Percentiles rank a stretch among this genome's conserved stretches.
Conservation (phyloP, 1,140 invertebrate genomes). For the Drosophila prosaltans region DNA sequence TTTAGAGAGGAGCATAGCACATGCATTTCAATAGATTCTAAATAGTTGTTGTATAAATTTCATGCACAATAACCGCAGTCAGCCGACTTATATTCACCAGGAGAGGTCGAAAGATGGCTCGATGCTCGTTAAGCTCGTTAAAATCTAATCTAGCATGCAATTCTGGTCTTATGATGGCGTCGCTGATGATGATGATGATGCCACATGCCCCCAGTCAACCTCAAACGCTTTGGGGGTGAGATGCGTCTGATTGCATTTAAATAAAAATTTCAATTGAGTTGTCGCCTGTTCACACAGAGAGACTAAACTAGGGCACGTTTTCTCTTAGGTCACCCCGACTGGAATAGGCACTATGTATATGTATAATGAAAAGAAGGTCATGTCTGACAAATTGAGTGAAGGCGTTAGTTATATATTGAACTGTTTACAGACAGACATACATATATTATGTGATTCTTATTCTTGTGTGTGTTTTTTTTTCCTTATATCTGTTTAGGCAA, state of each 20-base stretch:
- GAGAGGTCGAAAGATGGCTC: slow-evolving; percentile 19
- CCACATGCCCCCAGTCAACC: slow-evolving; percentile 24
- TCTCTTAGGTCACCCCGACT: slow-evolving; percentile 11
- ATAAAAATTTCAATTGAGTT: slow-evolving; percentile 56
- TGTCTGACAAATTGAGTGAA: slow-evolving; percentile 47
- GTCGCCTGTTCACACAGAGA: slow-evolving; percentile 25
- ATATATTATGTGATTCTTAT: no score
- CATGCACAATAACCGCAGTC: slow-evolving; percentile 33
- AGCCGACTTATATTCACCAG: not conserved
- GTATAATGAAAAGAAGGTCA: slow-evolving; percentile 14
- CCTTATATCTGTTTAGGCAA: slow-evolving; percentile 87
- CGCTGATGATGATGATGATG: not conserved
- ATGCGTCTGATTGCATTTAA: slow-evolving; percentile 54
- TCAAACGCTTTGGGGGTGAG: slow-evolving; percentile 35
- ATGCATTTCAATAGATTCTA: not conserved
- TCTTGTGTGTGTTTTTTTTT: no score
- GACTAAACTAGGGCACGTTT: slow-evolving; percentile 40
- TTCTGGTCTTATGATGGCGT: slow-evolving; percentile 12
- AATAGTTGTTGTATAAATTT: slow-evolving; percentile 35
- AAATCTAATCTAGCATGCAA: slow-evolving; percentile 44
- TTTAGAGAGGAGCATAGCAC: not conserved
- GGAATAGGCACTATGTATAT: slow-evolving; percentile 21
- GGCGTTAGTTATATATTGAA: slow-evolving; percentile 16
- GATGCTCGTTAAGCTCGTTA: slow-evolving; percentile 38
- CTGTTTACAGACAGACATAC: not conserved